These are phyloP conservation scores for Phengaris arion DNA, from an alignment of 2,888 invertebrate genomes.

Conservation along the genomic window DNA sequence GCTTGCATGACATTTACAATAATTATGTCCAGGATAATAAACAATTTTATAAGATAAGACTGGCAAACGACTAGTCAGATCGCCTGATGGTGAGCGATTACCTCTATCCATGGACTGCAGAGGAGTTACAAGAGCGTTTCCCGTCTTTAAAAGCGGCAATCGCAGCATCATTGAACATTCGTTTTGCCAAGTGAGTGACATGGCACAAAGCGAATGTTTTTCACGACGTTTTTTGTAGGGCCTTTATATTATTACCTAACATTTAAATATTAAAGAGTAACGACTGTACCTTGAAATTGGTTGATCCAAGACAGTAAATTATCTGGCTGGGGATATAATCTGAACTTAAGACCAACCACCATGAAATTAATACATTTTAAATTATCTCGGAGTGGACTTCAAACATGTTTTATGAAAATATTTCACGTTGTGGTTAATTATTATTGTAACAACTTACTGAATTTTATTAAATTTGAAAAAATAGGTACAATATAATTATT, in stretches of 20 bases:
- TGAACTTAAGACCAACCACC: conserved; percentile 52
- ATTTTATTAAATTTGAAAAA: neutral
- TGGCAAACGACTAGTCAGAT: too few relatives aligned
- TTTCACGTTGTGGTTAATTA: neutral
- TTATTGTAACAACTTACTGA: neutral
- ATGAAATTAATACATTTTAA: conserved; percentile 74
- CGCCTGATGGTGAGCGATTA: too few relatives aligned
- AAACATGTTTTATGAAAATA: conserved; percentile 31
- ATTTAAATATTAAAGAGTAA: neutral
- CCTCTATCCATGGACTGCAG: too few relatives aligned
- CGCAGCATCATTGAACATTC: too few relatives aligned
- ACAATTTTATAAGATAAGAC: too few relatives aligned
- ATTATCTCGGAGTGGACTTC: conserved; percentile 51
- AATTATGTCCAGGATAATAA: too few relatives aligned
- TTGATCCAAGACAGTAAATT: conserved; percentile 49
- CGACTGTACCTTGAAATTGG: conserved; percentile 8
- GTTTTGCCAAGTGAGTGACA: too few relatives aligned
- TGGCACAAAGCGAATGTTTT: neutral
- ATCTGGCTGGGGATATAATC: conserved; percentile 43
- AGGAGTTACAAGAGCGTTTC: too few relatives aligned
- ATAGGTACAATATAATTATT: too few relatives aligned
- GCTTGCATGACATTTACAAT: neutral
- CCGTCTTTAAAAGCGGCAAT: too few relatives aligned
- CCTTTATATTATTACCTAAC: neutral
- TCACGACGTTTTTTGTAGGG: neutral